phyloP scores from a whole-genome alignment of 2,113 vertebrate species.

The Pan paniscus region DNA sequence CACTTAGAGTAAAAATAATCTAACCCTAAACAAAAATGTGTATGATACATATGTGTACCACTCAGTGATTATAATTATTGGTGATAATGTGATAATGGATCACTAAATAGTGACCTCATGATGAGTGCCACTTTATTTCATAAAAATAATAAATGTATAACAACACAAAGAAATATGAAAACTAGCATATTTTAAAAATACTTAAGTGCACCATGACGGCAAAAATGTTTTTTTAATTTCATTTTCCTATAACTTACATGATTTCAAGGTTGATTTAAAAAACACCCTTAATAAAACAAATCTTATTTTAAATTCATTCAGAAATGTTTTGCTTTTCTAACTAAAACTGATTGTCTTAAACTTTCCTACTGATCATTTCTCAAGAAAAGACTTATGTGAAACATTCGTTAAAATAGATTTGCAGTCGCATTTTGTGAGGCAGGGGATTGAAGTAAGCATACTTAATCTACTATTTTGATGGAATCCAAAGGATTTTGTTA shows the following conservation, averaged over 20 bases:
- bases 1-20: background rate
- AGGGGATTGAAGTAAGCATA: constrained; percentile 53
- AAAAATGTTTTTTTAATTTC: constrained; percentile 9
- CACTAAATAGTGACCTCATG: background rate
- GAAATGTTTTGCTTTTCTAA: constrained; percentile 54
- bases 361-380: constrained; percentile 50
- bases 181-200: background rate
- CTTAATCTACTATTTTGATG: constrained; percentile 64
- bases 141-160: constrained; percentile 27
- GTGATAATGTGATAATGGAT: background rate
- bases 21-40: background rate
- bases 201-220: no score
- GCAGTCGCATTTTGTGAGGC: constrained; percentile 44
- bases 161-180: background rate
- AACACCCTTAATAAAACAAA: constrained; percentile 46
- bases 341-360: constrained; percentile 59
- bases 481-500: constrained; percentile 63
- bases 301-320: constrained; percentile 55
- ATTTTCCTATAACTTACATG: constrained; percentile 41
- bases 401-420: constrained; percentile 61
- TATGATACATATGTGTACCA: background rate
- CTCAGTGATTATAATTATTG: background rate
- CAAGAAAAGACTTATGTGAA: constrained; percentile 47
- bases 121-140: constrained; percentile 11
- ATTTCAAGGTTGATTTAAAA: constrained; percentile 42